Evolutionary conservation across 2,888 invertebrate species (phyloP).

Genomic region (Drosophila macrospina): DNA sequence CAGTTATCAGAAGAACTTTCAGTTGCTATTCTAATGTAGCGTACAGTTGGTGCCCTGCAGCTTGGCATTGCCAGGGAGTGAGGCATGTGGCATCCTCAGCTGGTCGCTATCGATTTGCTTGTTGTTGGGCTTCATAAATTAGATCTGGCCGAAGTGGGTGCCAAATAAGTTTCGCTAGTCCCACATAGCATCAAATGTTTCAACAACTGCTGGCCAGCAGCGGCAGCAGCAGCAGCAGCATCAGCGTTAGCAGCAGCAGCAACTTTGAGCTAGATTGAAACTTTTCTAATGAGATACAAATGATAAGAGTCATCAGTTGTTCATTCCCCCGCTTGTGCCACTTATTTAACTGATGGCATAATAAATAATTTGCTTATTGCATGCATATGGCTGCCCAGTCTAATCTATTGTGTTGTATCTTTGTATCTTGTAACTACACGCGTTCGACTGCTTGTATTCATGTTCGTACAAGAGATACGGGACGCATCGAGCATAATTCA

Average conservation of each 20-base stretch:
- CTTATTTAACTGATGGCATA: constrained; percentile 75
- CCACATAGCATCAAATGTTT: constrained; percentile 12
- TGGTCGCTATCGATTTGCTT: constrained; percentile 57
- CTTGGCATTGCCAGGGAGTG: constrained; percentile 21
- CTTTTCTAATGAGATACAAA: constrained; percentile 79
- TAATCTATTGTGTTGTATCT: constrained; percentile 59
- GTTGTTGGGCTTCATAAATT: constrained; percentile 67
- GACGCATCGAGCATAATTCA: constrained; percentile 64
- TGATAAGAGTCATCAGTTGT: constrained; percentile 73
- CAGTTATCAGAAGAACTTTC: background rate
- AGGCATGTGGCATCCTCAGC: constrained; percentile 30
- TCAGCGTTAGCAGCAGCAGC: constrained; percentile 16
- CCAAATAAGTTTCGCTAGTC: constrained; percentile 47
- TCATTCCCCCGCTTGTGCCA: constrained; percentile 47
- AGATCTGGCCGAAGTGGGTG: constrained; percentile 46
- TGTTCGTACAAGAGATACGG: constrained; percentile 35
- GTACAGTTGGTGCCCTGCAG: constrained; percentile 20
- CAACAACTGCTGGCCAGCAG: constrained; percentile 47
- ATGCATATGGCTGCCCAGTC: constrained; percentile 58
- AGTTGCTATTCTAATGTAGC: constrained; percentile 2
- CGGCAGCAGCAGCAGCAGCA: constrained; percentile 15
- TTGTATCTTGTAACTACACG: constrained; percentile 44
- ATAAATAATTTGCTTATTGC: constrained; percentile 79
- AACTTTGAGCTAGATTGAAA: constrained; percentile 61
- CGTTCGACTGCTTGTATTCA: constrained; percentile 13